Evolutionary conservation across 2,797 vertebrate species (phyloP).

Genomic region (Anguilla obscura): DNA sequence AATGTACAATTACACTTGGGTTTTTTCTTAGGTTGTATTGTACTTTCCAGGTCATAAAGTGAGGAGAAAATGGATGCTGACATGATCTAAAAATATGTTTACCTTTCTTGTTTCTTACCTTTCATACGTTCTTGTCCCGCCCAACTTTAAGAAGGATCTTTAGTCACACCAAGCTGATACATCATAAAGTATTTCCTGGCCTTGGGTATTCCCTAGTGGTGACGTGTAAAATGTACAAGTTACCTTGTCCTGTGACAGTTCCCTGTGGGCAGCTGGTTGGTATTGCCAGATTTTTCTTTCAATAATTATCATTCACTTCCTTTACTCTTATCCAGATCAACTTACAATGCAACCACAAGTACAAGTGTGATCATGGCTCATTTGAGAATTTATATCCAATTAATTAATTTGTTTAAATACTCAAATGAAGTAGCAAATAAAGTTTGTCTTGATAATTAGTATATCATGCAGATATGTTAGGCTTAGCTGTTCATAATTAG

Average conservation of each 20-base stretch:
- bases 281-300: background rate
- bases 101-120: too few relatives aligned
- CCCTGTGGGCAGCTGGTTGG: background rate
- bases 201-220: background rate
- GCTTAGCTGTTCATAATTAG: background rate
- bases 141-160: background rate
- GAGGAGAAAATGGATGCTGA: too few relatives aligned
- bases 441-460: background rate
- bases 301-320: background rate
- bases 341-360: too few relatives aligned
- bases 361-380: too few relatives aligned
- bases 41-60: too few relatives aligned
- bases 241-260: background rate
- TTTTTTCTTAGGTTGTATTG: too few relatives aligned
- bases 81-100: too few relatives aligned
- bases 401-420: background rate
- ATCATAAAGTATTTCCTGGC: background rate
- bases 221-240: background rate
- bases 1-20: too few relatives aligned
- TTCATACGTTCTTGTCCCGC: too few relatives aligned
- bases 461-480: background rate
- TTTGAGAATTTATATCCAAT: too few relatives aligned
- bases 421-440: background rate
- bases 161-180: background rate
- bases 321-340: background rate